Evolutionary conservation across 2,113 vertebrate genomes (phyloP).

Genomic region (Rhinopomastus cyanomelas): DNA sequence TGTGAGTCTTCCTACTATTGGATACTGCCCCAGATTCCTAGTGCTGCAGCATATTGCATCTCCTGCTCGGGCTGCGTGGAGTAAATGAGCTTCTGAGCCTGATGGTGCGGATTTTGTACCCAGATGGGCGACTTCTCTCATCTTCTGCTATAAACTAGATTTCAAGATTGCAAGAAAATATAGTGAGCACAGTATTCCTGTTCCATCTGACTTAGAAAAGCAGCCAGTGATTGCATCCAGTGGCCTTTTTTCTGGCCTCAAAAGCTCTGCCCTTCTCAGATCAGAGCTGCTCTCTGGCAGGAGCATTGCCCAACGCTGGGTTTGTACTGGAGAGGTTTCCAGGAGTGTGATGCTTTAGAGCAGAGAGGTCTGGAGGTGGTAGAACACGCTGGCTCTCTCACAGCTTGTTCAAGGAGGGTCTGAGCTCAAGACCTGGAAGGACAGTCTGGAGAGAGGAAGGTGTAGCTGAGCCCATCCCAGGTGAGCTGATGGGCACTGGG

Average conservation of each 20-base stretch:
- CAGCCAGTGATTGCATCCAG: neutral
- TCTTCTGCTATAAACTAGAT: neutral
- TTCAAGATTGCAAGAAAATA: constrained; percentile 4
- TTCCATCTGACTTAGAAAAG: neutral
- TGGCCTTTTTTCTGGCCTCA: neutral
- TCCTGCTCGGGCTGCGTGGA: neutral
- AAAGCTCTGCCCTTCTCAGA: neutral
- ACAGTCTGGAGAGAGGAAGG: neutral
- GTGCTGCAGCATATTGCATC: constrained; percentile 24
- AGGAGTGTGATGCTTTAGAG: accelerated
- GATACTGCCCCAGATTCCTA: constrained; percentile 30
- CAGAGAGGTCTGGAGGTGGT: neutral
- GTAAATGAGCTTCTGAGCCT: constrained; percentile 19
- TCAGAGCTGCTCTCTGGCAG: neutral
- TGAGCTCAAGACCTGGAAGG: neutral
- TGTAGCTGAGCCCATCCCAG: neutral
- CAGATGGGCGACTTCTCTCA: constrained; percentile 39
- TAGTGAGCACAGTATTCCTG: neutral
- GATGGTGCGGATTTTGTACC: neutral
- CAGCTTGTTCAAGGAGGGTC: neutral
- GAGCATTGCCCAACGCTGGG: neutral
- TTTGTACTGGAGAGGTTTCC: neutral
- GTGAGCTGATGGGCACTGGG: accelerated
- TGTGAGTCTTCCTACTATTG: constrained; percentile 1
- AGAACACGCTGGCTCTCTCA: accelerated